phyloP scores from a whole-genome alignment of 2,888 invertebrate genomes.

The Selenia dentaria region DNA sequence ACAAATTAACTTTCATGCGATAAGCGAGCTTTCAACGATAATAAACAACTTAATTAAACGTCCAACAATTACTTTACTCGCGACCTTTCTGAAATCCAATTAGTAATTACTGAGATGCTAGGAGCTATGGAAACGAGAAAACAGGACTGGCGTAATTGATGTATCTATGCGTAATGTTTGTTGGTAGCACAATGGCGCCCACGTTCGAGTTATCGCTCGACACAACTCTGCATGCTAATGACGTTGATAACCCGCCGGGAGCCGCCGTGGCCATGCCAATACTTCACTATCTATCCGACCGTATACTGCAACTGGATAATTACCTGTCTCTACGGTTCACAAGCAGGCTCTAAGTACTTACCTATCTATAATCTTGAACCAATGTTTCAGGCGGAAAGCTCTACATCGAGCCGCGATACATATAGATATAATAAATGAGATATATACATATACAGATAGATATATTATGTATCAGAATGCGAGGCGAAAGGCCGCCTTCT shows the following conservation, averaged over 20 bases:
- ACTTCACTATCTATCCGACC: constrained; percentile 29
- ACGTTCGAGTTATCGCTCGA: constrained; percentile 65
- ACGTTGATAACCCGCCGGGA: constrained; percentile 49
- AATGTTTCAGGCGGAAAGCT: too few species aligned
- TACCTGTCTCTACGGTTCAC: constrained; percentile 10
- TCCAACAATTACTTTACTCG: background rate
- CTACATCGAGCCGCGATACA: too few species aligned
- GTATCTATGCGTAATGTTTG: constrained; percentile 32
- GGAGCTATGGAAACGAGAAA: constrained; percentile 23
- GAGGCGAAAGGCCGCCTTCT: too few species aligned
- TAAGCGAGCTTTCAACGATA: constrained; percentile 37
- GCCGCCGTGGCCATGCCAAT: constrained; percentile 34
- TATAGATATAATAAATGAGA: too few species aligned
- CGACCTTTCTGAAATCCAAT: background rate
- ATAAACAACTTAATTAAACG: constrained; percentile 12
- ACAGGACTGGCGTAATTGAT: constrained; percentile 27
- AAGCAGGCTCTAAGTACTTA: background rate
- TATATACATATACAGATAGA: too few species aligned
- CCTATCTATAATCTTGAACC: too few species aligned
- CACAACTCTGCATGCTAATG: constrained; percentile 72
- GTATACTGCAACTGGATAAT: constrained; percentile 11
- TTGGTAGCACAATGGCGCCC: constrained; percentile 48
- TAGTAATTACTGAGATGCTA: constrained; percentile 11
- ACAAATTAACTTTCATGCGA: constrained; percentile 51
- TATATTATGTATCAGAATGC: too few species aligned